Conservation (phyloP, 2,888 invertebrate species). For the Branchellion lobata region DNA sequence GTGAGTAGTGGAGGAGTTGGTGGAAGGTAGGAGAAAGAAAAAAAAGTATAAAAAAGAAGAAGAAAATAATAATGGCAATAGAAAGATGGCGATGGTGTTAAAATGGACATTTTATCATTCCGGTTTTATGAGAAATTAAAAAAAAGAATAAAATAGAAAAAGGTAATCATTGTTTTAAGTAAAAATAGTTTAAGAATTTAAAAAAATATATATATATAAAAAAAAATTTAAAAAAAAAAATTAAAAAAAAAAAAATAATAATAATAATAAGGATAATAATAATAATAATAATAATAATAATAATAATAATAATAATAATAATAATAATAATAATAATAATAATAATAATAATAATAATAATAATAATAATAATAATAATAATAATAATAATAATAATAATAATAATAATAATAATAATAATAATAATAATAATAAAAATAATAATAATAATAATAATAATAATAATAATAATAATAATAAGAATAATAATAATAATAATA, state of each 20-base stretch:
- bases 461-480: slow-evolving; percentile 24
- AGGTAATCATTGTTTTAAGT: no score
- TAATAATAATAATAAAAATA: slow-evolving; percentile 31
- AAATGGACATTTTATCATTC: no score
- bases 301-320: neutral
- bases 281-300: neutral
- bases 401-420: slow-evolving; percentile 33
- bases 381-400: slow-evolving; percentile 32
- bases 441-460: slow-evolving; percentile 30
- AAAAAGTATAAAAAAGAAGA: no score
- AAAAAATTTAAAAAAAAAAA: no score
- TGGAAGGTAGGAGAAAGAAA: no score
- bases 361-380: slow-evolving; percentile 27
- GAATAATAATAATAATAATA: slow-evolving; percentile 1
- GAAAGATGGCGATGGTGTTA: no score
- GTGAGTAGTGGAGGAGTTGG: no score
- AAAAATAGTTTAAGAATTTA: no score
- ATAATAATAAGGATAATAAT: slow-evolving; percentile 6
- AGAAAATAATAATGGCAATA: no score
- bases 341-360: neutral
- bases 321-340: neutral
- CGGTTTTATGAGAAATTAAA: no score
- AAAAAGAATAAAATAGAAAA: no score
- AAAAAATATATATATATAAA: no score
- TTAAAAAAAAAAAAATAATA: slow-evolving; percentile 17